These are phyloP conservation scores for Watsonalla binaria DNA, from an alignment of 2,888 invertebrate genomes.

Conservation along the genomic window DNA sequence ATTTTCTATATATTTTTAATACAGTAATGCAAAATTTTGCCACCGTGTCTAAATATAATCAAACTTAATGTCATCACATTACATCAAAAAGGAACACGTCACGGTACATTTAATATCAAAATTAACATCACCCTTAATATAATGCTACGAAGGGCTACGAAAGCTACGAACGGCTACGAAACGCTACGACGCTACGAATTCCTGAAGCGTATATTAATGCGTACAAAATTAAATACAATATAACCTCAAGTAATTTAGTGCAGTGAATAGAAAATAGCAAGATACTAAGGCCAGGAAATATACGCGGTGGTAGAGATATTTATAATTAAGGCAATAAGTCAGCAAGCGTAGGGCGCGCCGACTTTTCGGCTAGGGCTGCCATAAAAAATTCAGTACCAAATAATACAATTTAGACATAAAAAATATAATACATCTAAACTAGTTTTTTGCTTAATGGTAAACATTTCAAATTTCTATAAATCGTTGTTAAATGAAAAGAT, in stretches of 20 bases:
- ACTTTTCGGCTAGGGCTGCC: constrained; percentile 5
- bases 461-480: no score
- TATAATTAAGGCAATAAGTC: constrained; percentile 22
- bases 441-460: no score
- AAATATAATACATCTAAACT: no score
- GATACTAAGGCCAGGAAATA: constrained; percentile 4
- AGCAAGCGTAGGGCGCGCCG: constrained; percentile 5
- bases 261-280: constrained; percentile 1
- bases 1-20: no score
- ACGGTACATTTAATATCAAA: neutral
- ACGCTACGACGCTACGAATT: neutral
- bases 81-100: neutral
- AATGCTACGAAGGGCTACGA: neutral
- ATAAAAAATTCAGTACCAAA: neutral
- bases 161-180: neutral
- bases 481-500: no score
- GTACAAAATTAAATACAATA: constrained; percentile 1
- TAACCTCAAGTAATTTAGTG: constrained; percentile 2
- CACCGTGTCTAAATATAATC: neutral
- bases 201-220: neutral
- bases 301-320: constrained; percentile 13
- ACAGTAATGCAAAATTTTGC: no score
- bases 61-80: neutral
- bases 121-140: neutral
- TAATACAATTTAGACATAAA: no score